Evolutionary conservation across 2,797 vertebrate species (phyloP).

Genomic region (Chrysocyon brachyurus): DNA sequence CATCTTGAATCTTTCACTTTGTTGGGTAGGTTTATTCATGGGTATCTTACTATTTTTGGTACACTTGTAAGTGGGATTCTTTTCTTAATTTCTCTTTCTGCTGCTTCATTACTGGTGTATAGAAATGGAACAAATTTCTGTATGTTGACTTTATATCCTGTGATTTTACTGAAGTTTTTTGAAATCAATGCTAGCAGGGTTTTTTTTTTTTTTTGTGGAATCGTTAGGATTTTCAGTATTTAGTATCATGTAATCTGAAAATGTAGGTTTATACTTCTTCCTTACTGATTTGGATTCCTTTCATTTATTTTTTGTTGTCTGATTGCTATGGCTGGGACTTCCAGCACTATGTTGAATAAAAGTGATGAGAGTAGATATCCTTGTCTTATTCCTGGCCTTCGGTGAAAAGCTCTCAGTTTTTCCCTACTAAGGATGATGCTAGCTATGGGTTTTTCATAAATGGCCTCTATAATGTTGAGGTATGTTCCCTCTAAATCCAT

Average conservation of each 20-base stretch:
- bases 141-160: not conserved
- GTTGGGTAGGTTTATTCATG: not conserved
- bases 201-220: no score
- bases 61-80: not conserved
- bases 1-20: not conserved
- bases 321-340: not conserved
- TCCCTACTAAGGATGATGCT: not conserved
- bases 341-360: not conserved
- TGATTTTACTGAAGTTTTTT: not conserved
- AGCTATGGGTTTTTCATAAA: not conserved
- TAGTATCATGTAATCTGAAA: not conserved
- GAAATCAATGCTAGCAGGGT: not conserved
- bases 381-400: not conserved
- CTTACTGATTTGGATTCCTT: not conserved
- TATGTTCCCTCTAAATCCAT: not conserved
- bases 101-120: not conserved
- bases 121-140: not conserved
- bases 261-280: not conserved
- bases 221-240: not conserved
- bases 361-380: not conserved
- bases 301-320: not conserved
- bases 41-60: not conserved
- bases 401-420: not conserved
- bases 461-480: not conserved
- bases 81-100: not conserved